phyloP scores from a whole-genome alignment of 2,797 vertebrate genomes.

The Pitangus sulphuratus region DNA sequence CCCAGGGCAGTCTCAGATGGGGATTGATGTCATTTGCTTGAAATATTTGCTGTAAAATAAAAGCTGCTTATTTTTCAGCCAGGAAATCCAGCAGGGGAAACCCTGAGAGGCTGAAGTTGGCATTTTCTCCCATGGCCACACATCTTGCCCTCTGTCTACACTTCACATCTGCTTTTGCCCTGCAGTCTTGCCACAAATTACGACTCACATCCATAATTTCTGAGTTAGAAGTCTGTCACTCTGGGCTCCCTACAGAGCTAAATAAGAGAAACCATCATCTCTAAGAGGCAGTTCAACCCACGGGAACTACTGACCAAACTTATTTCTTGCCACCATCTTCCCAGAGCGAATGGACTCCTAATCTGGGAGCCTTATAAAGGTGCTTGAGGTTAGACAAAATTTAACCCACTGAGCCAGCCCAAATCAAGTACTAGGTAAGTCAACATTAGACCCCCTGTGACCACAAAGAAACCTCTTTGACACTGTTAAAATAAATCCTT shows the following conservation, averaged over 20 bases:
- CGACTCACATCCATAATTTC: neutral
- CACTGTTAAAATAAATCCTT: neutral
- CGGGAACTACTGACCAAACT: neutral
- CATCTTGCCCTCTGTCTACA: neutral
- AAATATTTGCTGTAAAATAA: constrained; percentile 60
- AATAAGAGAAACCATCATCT: neutral
- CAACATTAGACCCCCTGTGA: neutral
- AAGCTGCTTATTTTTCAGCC: constrained; percentile 40
- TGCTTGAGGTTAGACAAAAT: neutral
- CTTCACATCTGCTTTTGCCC: neutral
- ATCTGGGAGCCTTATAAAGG: neutral
- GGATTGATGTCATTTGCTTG: constrained; percentile 46
- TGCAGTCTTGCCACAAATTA: neutral
- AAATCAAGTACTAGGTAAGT: neutral
- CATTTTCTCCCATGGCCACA: neutral
- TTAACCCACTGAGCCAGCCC: neutral
- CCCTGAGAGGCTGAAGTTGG: neutral
- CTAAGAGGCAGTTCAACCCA: neutral
- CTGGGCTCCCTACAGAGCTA: neutral
- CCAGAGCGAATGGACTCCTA: neutral
- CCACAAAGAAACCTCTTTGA: neutral
- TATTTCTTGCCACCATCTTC: neutral
- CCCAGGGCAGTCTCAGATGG: constrained; percentile 49
- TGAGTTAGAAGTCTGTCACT: neutral
- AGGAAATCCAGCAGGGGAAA: constrained; percentile 4